Percentiles rank a stretch among this genome's conserved stretches.
Conservation (phyloP, 2,113 vertebrate genomes). For the Halichoeres trimaculatus region DNA sequence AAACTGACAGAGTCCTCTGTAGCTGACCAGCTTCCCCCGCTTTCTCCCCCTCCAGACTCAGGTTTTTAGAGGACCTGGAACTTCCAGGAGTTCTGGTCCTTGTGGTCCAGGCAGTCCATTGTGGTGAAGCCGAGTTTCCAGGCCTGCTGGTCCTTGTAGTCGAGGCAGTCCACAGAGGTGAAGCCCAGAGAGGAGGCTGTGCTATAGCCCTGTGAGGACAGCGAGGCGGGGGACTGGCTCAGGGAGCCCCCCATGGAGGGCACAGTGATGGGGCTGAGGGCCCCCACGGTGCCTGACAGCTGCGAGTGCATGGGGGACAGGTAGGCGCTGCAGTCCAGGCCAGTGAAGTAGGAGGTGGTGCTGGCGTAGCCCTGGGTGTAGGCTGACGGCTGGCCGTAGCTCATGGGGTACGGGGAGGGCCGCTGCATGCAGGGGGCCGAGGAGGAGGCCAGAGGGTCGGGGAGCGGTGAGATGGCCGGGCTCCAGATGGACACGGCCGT, state of each 20-base stretch:
- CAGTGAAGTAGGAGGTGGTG: conserved; percentile 87
- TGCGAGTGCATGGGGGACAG: conserved; percentile 89
- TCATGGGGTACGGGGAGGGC: conserved; percentile 84
- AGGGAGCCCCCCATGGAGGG: conserved; percentile 86
- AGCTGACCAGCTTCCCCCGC: conserved; percentile 40
- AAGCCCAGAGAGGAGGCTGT: conserved; percentile 85
- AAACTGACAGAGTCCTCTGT: conserved; percentile 51
- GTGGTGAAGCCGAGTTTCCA: conserved; percentile 91
- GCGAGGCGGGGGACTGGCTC: conserved; percentile 86
- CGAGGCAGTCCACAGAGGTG: conserved; percentile 87
- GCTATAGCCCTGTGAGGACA: conserved; percentile 87
- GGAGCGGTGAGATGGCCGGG: conserved; percentile 88
- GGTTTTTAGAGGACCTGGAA: conserved; percentile 88
- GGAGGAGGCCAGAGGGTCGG: conserved; percentile 84
- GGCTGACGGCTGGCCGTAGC: conserved; percentile 83
- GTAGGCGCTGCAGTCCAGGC: conserved; percentile 89
- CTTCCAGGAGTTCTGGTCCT: conserved; percentile 90
- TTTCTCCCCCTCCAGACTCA: conserved; percentile 18
- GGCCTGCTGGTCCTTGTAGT: conserved; percentile 89
- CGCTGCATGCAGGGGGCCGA: conserved; percentile 84
- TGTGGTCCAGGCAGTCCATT: conserved; percentile 90
- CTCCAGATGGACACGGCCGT: conserved; percentile 88
- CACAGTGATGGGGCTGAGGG: conserved; percentile 85
- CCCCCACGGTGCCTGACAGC: conserved; percentile 83
- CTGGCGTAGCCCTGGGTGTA: conserved; percentile 85